Evolutionary conservation across 2,797 vertebrate species (phyloP).

Genomic region (Sebastes nivosus): DNA sequence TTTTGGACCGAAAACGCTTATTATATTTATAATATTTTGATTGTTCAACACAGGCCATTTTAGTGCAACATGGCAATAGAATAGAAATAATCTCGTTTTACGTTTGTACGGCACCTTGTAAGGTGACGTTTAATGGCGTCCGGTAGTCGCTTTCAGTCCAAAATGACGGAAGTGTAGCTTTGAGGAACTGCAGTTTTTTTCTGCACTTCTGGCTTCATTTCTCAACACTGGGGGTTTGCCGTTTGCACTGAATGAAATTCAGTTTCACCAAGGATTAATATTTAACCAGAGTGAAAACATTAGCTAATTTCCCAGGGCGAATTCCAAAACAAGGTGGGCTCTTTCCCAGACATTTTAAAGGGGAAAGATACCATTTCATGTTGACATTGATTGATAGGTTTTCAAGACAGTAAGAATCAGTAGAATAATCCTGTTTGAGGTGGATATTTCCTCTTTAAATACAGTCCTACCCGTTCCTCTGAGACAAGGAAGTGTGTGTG

Average conservation of each 20-base stretch:
- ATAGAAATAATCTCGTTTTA: too few relatives aligned
- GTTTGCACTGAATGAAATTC: too few relatives aligned
- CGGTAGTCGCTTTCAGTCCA: too few relatives aligned
- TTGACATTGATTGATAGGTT: background rate
- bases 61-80: fast-evolving
- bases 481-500: slow-evolving; percentile 37
- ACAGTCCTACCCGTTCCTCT: slow-evolving; percentile 11
- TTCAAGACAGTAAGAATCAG: background rate
- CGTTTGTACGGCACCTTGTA: too few relatives aligned
- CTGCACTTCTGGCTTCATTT: too few relatives aligned
- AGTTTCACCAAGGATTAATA: slow-evolving; percentile 29
- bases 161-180: too few relatives aligned
- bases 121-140: too few relatives aligned
- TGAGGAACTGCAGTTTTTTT: too few relatives aligned
- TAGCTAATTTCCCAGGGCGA: background rate
- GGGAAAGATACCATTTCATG: slow-evolving; percentile 11
- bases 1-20: fast-evolving
- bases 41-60: too few relatives aligned
- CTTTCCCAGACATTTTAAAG: slow-evolving; percentile 5
- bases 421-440: background rate
- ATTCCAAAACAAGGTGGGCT: background rate
- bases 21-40: too few relatives aligned
- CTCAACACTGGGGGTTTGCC: too few relatives aligned
- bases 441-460: background rate
- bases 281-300: slow-evolving; percentile 56